These are phyloP conservation scores for Drosophila pseudoobscura DNA, from an alignment of 1,140 invertebrate species.

Conservation along the genomic window DNA sequence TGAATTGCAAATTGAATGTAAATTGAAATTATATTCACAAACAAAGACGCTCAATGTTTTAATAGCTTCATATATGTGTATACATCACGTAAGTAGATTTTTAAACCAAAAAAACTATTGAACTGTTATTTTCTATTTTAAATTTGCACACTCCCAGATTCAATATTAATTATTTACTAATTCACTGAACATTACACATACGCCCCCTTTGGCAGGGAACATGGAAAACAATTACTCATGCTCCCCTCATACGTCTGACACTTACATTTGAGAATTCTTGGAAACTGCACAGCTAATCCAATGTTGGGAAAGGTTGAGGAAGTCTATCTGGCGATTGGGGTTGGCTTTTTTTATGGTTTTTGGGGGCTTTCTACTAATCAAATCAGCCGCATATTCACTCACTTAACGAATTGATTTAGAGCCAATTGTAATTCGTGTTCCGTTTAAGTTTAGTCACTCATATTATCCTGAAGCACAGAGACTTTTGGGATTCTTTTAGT, in stretches of 20 bases:
- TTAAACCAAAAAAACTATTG: too few species aligned
- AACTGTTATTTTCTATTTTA: too few species aligned
- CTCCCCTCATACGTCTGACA: constrained; percentile 30
- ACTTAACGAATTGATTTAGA: constrained; percentile 26
- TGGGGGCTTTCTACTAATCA: constrained; percentile 7
- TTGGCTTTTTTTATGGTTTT: constrained; percentile 8
- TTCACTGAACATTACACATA: constrained; percentile 22
- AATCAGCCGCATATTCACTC: constrained; percentile 43
- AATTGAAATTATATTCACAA: too few species aligned
- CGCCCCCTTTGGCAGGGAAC: constrained; percentile 20
- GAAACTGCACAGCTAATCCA: constrained; percentile 51
- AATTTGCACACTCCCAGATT: background rate
- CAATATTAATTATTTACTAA: constrained; percentile 13
- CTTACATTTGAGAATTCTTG: constrained; percentile 42
- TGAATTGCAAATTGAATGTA: background rate
- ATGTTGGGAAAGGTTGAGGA: constrained; percentile 17
- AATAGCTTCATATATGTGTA: too few species aligned
- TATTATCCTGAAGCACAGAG: constrained; percentile 29
- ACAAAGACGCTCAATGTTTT: too few species aligned
- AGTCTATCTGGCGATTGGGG: constrained; percentile 3
- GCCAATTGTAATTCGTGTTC: constrained; percentile 23
- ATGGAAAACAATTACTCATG: constrained; percentile 31
- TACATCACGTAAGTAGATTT: too few species aligned
- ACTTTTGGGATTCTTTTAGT: constrained; percentile 10
- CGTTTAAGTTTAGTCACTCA: constrained; percentile 14